Conservation (phyloP, 2,888 invertebrate genomes). For the Scaptomyza polygonia region DNA sequence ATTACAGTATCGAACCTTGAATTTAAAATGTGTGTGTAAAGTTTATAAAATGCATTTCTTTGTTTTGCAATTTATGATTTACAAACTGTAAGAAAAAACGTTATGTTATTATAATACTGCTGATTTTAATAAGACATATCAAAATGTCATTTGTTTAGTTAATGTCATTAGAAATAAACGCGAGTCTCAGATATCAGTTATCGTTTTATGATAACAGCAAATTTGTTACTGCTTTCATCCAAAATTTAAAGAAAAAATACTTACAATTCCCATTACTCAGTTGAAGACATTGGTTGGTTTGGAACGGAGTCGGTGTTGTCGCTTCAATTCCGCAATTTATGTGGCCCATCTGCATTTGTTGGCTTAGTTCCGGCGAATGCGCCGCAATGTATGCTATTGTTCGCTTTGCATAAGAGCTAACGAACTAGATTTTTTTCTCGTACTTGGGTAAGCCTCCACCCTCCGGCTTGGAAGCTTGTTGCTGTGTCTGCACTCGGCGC, state of each 20-base stretch:
- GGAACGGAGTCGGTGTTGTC: constrained; percentile 17
- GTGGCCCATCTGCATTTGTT: constrained; percentile 73
- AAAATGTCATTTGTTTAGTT: too few relatives aligned
- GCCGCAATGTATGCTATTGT: constrained; percentile 66
- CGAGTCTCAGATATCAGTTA: too few relatives aligned
- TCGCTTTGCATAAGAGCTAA: constrained; percentile 72
- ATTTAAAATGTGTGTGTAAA: too few relatives aligned
- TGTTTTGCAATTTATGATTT: too few relatives aligned
- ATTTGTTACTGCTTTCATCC: too few relatives aligned
- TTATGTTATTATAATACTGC: too few relatives aligned
- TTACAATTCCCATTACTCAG: constrained; percentile 39
- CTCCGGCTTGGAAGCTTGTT: constrained; percentile 25
- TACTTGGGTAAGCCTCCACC: constrained; percentile 26
- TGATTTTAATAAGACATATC: too few relatives aligned
- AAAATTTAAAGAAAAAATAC: constrained; percentile 32
- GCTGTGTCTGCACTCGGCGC: constrained; percentile 52
- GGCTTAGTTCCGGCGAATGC: constrained; percentile 60
- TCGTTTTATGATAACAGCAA: too few relatives aligned
- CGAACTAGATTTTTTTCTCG: constrained; percentile 69
- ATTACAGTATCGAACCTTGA: too few relatives aligned
- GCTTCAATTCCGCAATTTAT: constrained; percentile 74
- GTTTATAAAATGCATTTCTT: too few relatives aligned
- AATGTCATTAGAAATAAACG: too few relatives aligned
- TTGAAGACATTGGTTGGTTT: constrained; percentile 12
- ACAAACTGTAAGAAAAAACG: too few relatives aligned